These are phyloP conservation scores for Branchellion lobata DNA, from an alignment of 2,888 invertebrate genomes.

Conservation along the genomic window DNA sequence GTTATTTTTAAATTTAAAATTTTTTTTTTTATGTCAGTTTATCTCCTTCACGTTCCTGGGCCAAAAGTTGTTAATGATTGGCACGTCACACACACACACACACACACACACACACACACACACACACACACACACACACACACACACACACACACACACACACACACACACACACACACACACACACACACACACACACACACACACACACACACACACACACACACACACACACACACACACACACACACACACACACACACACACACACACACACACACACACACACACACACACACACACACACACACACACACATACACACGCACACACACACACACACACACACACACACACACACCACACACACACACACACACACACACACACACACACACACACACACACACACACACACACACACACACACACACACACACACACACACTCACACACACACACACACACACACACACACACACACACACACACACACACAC, in stretches of 20 bases:
- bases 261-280: background rate
- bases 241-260: background rate
- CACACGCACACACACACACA: too few species aligned
- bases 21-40: too few species aligned
- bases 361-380: background rate
- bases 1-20: too few species aligned
- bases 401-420: background rate
- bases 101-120: too few species aligned
- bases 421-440: background rate
- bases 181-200: background rate
- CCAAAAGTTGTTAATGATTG: background rate
- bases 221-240: constrained; percentile 19
- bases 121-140: too few species aligned
- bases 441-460: background rate
- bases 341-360: too few species aligned
- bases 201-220: constrained; percentile 16
- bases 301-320: too few species aligned
- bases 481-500: constrained; percentile 3
- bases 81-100: background rate
- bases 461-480: background rate
- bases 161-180: too few species aligned
- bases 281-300: too few species aligned
- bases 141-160: too few species aligned
- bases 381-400: background rate
- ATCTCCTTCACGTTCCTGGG: too few species aligned